Evolutionary conservation across 2,888 invertebrate species (phyloP).

Genomic region (Cerceris ruficornis): DNA sequence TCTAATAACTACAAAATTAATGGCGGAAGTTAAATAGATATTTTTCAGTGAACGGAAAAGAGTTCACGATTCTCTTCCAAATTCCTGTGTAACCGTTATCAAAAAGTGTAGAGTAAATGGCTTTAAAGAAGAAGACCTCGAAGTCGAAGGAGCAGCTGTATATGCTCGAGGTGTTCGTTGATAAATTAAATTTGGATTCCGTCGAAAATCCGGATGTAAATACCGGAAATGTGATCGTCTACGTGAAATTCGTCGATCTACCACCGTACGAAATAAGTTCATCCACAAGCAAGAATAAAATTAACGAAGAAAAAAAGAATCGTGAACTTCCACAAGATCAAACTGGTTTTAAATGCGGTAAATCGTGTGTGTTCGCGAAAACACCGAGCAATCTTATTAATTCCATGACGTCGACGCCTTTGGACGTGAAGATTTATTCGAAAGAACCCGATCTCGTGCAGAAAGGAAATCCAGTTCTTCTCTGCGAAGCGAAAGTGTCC

Average conservation of each 20-base stretch:
- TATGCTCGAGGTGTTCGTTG: conserved; percentile 66
- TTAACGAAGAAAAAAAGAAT: conserved; percentile 18
- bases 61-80: conserved; percentile 43
- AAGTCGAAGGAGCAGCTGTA: conserved; percentile 55
- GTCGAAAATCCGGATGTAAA: conserved; percentile 32
- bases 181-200: conserved; percentile 45
- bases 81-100: conserved; percentile 48
- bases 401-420: conserved; percentile 49
- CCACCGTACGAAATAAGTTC: conserved; percentile 60
- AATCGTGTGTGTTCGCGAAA: conserved; percentile 58
- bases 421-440: conserved; percentile 48
- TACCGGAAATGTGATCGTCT: conserved; percentile 47
- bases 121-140: conserved; percentile 3
- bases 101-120: conserved; percentile 23
- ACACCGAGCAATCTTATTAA: conserved; percentile 52
- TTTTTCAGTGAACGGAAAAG: conserved; percentile 9
- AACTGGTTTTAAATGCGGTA: conserved; percentile 42
- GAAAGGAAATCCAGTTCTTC: conserved; percentile 13
- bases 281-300: conserved; percentile 3
- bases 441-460: background rate
- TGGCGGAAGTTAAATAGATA: conserved; percentile 42
- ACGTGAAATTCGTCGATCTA: conserved; percentile 64
- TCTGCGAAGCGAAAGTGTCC: conserved; percentile 54
- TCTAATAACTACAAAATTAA: conserved; percentile 57
- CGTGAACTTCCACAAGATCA: background rate